Evolutionary conservation across 2,797 vertebrate species (phyloP), one percentile per base, ranked within the genome.

Genomic region (Lycodopsis pacificus): DNA sequence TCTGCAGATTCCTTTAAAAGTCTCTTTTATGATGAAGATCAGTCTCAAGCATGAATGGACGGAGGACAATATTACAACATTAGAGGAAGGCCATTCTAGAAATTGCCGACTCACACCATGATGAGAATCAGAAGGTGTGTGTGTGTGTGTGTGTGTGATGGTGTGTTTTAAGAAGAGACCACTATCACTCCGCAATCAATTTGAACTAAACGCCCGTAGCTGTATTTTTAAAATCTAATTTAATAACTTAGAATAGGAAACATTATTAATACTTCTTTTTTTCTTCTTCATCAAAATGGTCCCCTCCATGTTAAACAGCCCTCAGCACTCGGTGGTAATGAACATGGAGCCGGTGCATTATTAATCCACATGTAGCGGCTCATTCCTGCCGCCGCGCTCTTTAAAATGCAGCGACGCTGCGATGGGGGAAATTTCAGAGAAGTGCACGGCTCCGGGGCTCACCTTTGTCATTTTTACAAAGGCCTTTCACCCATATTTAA

Each of bases 181-280:
- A 94, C 97, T 97, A 97, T 97, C 97, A 96, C 97, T 96, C 96
- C 92, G 95, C 97, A 97, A 97, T 98, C 97, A 97, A 97, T 97
- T 99, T 97, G 96, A 97, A 96, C 96, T 96, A 96, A 97, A 96
- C 94, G 97, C 97, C 97, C 93, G 93, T 94, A 98, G 97, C 97
- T 96, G 97, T 97, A 97, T 97, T 98, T 97, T 98, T 97, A 96
- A 96, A 98, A 99, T 97, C 98, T 99, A 99, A 99, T 99, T 99
- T 98, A 98, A 97, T 97, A 98, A 99, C 98, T 98, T 98, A 97
- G 98, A 98, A 98, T 97, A 97, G 96, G 96, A 97, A 98, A 98
- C 97, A 98, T 98, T 99, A 98, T 98, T 98, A 98, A 98, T 97
- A 97, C 97, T 97, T 99, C 40, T 40, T 42, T 42, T 44, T 17